Evolutionary conservation across 2,797 vertebrate genomes (phyloP), one percentile per base, ranked within the genome.

Genomic region (Linurgus olivaceus): DNA sequence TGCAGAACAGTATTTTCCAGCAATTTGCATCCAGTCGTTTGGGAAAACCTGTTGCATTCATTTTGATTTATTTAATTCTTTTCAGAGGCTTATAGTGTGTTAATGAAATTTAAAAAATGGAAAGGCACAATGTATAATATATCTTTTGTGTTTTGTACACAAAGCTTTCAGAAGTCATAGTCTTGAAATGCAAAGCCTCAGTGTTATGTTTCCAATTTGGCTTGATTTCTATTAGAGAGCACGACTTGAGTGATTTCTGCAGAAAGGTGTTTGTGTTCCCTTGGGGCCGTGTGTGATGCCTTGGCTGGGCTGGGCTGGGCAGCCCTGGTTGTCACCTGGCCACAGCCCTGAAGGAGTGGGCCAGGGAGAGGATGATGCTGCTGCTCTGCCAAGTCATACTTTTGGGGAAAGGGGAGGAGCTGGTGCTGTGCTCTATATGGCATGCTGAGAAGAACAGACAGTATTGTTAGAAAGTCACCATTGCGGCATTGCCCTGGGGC

Each of bases 331-430:
- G 61, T 33, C 6, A 2, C 25, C 31, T 3, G 8, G 54, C 45
- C 0, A 0, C 12, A 3, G 17, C 18, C 35, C n/a, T 1, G 33
- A 4, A 35, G 59, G 5, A 33, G 10, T 8, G 17, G 1, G 0
- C 0, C 1, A n/a, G 17, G 16, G 24, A 37, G 23, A 44, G 48
- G 68, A 54, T 2, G 4, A 1, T 40, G 29, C 45, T 57, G 8
- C 21, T 67, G 37, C 24, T 77, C 66, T 74, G 35, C 17, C 54
- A 3, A 10, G 24, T 51, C 35, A 0, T 17, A 1, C 6, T 5
- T 33, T 2, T 0, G 1, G 62, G 21, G 38, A 83, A 13, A 17
- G n/a, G 33, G 19, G 13, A 50, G 21, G n/a, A 91, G 2, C 52
- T 42, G 16, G 7, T 52, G 29, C 12, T 42, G n/a, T 58, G 66